Conservation (phyloP, 1,140 invertebrate species). For the Ceratosolen solmsi region DNA sequence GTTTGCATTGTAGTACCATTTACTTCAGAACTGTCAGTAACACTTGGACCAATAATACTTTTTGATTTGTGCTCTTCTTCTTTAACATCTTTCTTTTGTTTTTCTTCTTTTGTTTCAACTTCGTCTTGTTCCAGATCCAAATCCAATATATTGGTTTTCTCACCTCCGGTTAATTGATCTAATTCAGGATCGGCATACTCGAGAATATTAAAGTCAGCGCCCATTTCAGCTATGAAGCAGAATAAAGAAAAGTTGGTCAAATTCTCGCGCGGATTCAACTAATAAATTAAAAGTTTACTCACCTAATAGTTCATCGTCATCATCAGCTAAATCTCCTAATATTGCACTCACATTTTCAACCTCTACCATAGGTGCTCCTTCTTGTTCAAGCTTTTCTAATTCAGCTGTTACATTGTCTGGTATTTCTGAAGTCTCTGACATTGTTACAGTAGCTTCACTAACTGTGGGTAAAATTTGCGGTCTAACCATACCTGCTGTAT, state of each 20-base stretch:
- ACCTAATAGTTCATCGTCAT: slow-evolving; percentile 90
- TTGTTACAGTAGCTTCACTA: slow-evolving; percentile 60
- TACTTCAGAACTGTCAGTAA: slow-evolving; percentile 55
- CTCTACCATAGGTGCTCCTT: slow-evolving; percentile 79
- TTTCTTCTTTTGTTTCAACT: slow-evolving; percentile 75
- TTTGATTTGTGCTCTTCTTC: slow-evolving; percentile 65
- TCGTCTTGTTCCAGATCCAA: slow-evolving; percentile 84
- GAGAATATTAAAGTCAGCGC: slow-evolving; percentile 95
- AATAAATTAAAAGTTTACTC: slow-evolving; percentile 57
- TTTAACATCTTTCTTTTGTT: slow-evolving; percentile 73
- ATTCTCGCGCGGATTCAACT: neutral
- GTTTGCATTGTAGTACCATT: slow-evolving; percentile 55
- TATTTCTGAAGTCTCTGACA: slow-evolving; percentile 76
- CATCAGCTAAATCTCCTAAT: slow-evolving; percentile 85
- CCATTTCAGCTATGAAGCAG: slow-evolving; percentile 84
- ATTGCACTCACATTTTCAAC: slow-evolving; percentile 84
- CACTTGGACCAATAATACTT: slow-evolving; percentile 53
- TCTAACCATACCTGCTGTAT: slow-evolving; percentile 60
- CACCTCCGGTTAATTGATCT: slow-evolving; percentile 83
- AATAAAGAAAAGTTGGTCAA: slow-evolving; percentile 25
- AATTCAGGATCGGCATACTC: slow-evolving; percentile 96
- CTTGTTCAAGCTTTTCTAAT: slow-evolving; percentile 86
- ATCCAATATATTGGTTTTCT: slow-evolving; percentile 85
- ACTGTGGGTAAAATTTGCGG: slow-evolving; percentile 63
- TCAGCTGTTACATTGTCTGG: slow-evolving; percentile 86